Percentiles rank a stretch among this genome's conserved stretches.
Conservation (phyloP, 2,797 vertebrate species). For the Pseudochaenichthys georgianus region DNA sequence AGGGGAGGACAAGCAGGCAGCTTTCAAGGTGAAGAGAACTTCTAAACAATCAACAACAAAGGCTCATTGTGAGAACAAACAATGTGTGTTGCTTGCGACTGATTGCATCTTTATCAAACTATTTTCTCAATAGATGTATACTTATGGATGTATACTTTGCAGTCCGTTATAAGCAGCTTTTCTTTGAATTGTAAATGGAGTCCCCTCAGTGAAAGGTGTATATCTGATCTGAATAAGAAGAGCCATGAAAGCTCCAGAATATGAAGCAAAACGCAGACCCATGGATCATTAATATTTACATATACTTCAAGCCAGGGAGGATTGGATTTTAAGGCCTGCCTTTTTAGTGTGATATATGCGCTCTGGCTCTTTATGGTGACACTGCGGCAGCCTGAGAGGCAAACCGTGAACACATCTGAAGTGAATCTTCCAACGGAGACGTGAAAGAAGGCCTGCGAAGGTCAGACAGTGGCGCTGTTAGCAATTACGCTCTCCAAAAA, state of each 20-base stretch:
- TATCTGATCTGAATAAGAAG: slow-evolving; percentile 62
- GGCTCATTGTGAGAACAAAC: slow-evolving; percentile 12
- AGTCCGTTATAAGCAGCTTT: slow-evolving; percentile 13
- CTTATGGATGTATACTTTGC: slow-evolving; percentile 6
- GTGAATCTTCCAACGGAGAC: slow-evolving; percentile 79
- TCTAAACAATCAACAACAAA: slow-evolving; percentile 34
- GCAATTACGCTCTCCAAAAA: slow-evolving; percentile 55
- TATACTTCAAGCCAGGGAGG: slow-evolving; percentile 68
- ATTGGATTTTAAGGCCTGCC: slow-evolving; percentile 73
- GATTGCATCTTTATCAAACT: slow-evolving; percentile 7
- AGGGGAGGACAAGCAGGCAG: slow-evolving; percentile 54
- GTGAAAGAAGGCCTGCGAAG: slow-evolving; percentile 75
- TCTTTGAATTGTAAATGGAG: slow-evolving; percentile 38
- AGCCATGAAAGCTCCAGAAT: slow-evolving; percentile 58
- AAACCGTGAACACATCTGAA: slow-evolving; percentile 80
- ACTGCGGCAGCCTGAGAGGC: slow-evolving; percentile 64
- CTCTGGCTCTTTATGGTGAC: slow-evolving; percentile 74
- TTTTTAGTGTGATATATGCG: slow-evolving; percentile 80
- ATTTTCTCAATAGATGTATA: neutral
- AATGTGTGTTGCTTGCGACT: slow-evolving; percentile 5
- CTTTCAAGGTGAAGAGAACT: slow-evolving; percentile 64
- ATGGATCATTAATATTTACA: slow-evolving; percentile 83
- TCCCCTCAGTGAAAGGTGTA: slow-evolving; percentile 20
- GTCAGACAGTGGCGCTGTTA: slow-evolving; percentile 66
- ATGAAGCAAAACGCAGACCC: slow-evolving; percentile 58